phyloP scores from a whole-genome alignment of 2,888 invertebrate species.

The Drosophila mimetica region DNA sequence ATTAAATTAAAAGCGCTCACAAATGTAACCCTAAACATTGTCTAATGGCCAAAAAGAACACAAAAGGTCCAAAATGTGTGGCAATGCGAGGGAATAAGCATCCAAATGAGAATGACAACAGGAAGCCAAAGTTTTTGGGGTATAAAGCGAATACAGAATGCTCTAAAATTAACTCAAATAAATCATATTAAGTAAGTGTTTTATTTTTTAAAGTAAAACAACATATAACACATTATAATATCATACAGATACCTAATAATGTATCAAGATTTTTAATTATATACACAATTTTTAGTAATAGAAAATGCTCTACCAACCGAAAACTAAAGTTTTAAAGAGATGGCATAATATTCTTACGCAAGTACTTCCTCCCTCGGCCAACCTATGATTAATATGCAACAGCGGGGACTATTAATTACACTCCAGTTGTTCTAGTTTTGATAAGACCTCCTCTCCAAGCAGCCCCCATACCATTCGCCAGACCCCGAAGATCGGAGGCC shows the following conservation, averaged over 20 bases:
- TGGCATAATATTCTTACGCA: background rate
- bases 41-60: constrained; percentile 57
- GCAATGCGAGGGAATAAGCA: constrained; percentile 31
- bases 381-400: constrained; percentile 27
- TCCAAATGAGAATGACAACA: constrained; percentile 26
- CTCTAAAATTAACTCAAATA: background rate
- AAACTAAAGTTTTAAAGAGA: background rate
- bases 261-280: no score
- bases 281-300: background rate
- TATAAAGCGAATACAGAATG: constrained; percentile 2
- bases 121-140: background rate
- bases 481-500: constrained; percentile 11
- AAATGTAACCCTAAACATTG: constrained; percentile 63
- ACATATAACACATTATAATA: no score
- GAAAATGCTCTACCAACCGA: background rate
- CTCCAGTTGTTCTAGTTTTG: constrained; percentile 33
- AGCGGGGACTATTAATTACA: constrained; percentile 27
- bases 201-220: background rate
- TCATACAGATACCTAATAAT: no score
- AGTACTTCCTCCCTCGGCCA: background rate
- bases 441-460: constrained; percentile 17
- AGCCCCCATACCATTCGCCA: constrained; percentile 9
- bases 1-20: constrained; percentile 73
- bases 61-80: constrained; percentile 46
- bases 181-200: background rate